Conservation (phyloP, 2,797 vertebrate species). For the Esox masquinongy region DNA sequence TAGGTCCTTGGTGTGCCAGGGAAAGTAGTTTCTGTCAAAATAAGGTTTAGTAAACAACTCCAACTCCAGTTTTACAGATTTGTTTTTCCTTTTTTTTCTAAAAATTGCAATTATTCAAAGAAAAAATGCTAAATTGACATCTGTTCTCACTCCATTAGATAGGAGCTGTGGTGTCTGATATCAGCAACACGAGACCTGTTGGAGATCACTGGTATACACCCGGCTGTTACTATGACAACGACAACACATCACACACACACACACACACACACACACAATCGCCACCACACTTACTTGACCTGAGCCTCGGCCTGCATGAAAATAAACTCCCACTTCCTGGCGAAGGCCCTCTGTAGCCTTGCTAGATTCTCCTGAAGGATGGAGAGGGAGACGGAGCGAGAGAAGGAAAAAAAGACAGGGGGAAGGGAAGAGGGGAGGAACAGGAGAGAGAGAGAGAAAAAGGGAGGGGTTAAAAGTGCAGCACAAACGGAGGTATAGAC, state of each 20-base stretch:
- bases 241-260: neutral
- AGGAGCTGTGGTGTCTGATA: too few species aligned
- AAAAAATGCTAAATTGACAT: too few species aligned
- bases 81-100: too few species aligned
- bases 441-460: neutral
- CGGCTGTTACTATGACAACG: neutral
- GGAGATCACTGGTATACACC: neutral
- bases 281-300: conserved; percentile 93
- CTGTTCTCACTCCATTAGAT: too few species aligned
- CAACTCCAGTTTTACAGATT: too few species aligned
- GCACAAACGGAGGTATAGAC: neutral
- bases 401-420: neutral
- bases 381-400: neutral
- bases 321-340: conserved; percentile 99
- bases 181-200: neutral
- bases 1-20: too few species aligned
- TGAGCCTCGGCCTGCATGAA: conserved; percentile 99
- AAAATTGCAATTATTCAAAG: too few species aligned
- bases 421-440: neutral
- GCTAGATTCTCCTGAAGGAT: conserved; percentile 91
- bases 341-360: conserved; percentile 96
- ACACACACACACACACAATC: neutral
- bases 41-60: too few species aligned
- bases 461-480: neutral
- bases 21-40: too few species aligned